Conservation (phyloP, 2,888 invertebrate species). For the Acleris laterana region DNA sequence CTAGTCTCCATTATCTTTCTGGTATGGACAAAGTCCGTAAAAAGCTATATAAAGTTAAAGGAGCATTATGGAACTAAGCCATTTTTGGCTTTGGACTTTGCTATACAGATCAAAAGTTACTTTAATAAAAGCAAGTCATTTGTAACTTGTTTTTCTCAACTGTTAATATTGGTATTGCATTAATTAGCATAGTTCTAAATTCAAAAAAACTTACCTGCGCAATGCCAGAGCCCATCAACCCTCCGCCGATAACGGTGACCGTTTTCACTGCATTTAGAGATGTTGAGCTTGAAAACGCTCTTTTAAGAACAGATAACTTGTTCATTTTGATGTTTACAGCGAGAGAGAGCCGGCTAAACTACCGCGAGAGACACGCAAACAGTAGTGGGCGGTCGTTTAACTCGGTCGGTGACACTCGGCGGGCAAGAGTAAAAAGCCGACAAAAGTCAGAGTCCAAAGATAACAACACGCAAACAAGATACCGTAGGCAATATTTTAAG, state of each 20-base stretch:
- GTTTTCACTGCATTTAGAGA: constrained; percentile 87
- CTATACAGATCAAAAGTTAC: neutral
- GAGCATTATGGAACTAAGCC: too few species aligned
- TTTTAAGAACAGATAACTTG: constrained; percentile 63
- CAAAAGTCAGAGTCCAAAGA: constrained; percentile 28
- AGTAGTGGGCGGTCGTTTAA: constrained; percentile 3
- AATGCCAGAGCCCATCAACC: constrained; percentile 95
- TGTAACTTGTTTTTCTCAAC: neutral
- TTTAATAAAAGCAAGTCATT: neutral
- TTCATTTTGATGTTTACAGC: constrained; percentile 56
- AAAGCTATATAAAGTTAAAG: too few species aligned
- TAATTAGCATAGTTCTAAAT: neutral
- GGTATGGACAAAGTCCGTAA: too few species aligned
- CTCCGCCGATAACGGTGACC: constrained; percentile 94
- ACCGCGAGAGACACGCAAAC: constrained; percentile 20
- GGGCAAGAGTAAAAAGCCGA: constrained; percentile 18
- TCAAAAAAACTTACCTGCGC: constrained; percentile 87
- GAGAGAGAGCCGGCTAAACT: constrained; percentile 34
- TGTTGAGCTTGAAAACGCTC: constrained; percentile 70
- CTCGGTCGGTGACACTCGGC: neutral
- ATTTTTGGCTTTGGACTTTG: too few species aligned
- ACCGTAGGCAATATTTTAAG: constrained; percentile 10
- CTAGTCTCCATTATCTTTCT: too few species aligned
- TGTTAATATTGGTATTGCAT: neutral
- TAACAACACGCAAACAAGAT: constrained; percentile 20